A percentile compares a stretch with the other conserved stretches of the same genome.
phyloP scores from a whole-genome alignment of 2,888 invertebrate species.

The Pollenia angustigena region DNA sequence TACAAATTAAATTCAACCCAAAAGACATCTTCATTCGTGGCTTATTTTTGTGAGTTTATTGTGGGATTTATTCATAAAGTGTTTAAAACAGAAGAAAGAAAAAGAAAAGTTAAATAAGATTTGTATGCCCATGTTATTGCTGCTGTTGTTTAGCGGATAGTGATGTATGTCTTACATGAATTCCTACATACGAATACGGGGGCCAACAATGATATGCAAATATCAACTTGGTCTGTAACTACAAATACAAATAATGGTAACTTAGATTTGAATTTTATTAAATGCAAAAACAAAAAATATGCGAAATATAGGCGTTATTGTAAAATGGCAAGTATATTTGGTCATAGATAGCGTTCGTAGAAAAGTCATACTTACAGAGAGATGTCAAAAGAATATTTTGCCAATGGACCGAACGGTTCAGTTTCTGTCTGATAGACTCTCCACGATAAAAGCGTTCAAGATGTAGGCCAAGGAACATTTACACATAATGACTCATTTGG shows the following conservation, averaged over 20 bases:
- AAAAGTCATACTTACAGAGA: too few species aligned
- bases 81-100: conserved; percentile 33
- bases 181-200: conserved; percentile 44
- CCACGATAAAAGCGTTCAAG: too few species aligned
- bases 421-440: too few species aligned
- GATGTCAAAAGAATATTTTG: too few species aligned
- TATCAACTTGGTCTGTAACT: conserved; percentile 29
- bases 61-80: conserved; percentile 71
- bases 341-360: too few species aligned
- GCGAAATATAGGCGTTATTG: neutral
- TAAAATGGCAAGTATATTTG: conserved; percentile 2
- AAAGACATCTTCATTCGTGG: conserved; percentile 73
- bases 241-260: conserved; percentile 59
- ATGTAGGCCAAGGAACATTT: too few species aligned
- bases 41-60: conserved; percentile 52
- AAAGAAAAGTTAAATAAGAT: conserved; percentile 2
- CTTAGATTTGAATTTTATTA: conserved; percentile 63
- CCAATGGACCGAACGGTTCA: too few species aligned
- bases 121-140: conserved; percentile 36
- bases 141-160: conserved; percentile 31
- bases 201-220: conserved; percentile 69
- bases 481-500: too few species aligned
- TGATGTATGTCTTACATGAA: conserved; percentile 68
- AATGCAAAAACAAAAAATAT: conserved; percentile 11
- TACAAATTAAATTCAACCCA: conserved; percentile 73